A percentile compares a stretch with the other conserved stretches of the same genome.
Evolutionary conservation across 2,113 vertebrate genomes (phyloP).

Genomic region (Lutjanus erythropterus): DNA sequence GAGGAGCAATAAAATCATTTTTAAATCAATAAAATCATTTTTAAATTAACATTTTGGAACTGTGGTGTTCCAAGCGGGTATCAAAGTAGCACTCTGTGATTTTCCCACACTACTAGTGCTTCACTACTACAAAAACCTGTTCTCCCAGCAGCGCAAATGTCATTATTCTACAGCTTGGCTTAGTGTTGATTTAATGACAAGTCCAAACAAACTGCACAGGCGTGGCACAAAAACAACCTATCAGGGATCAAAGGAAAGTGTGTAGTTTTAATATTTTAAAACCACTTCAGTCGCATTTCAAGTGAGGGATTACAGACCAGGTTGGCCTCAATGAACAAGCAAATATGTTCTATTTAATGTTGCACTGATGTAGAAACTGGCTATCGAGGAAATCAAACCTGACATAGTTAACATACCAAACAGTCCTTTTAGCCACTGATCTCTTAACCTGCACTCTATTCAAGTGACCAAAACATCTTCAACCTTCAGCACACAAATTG

Average conservation of each 20-base stretch:
- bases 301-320: not conserved
- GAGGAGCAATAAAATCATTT: too few relatives aligned
- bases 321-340: not conserved
- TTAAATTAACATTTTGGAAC: too few relatives aligned
- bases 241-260: not conserved
- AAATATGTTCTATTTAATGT: not conserved
- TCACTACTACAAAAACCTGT: conserved; percentile 38
- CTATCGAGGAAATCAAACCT: conserved; percentile 9
- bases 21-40: too few relatives aligned
- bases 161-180: not conserved
- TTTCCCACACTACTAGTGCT: conserved; percentile 31
- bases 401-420: conserved; percentile 18
- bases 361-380: not conserved
- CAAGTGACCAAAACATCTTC: conserved; percentile 22
- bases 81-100: not conserved
- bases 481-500: conserved; percentile 20
- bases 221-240: not conserved
- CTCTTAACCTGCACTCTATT: conserved; percentile 20
- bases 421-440: conserved; percentile 26
- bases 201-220: conserved; percentile 25
- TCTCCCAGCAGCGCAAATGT: conserved; percentile 4
- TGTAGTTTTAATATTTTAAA: not conserved
- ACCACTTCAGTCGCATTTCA: not conserved
- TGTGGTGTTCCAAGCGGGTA: not conserved
- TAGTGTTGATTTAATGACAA: not conserved